Conservation (phyloP, 2,888 invertebrate species). For the Trichopria drosophilae region DNA sequence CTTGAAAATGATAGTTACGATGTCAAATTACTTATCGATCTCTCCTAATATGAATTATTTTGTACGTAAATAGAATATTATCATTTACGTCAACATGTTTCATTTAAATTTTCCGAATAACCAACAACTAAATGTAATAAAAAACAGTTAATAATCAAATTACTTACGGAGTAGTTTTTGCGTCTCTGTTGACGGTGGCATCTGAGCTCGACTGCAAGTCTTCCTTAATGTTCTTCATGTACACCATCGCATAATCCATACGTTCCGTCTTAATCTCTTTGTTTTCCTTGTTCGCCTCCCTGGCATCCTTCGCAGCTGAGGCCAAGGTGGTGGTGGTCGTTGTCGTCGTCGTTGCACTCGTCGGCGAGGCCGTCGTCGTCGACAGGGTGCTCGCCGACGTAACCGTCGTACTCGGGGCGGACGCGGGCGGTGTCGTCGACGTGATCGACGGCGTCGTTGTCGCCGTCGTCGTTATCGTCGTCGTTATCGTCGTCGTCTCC, state of each 20-base stretch:
- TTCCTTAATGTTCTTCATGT: constrained; percentile 48
- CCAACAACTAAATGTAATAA: too few relatives aligned
- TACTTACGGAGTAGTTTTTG: too few relatives aligned
- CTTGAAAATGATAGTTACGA: too few relatives aligned
- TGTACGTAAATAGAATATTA: too few relatives aligned
- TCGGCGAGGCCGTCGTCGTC: constrained; percentile 39
- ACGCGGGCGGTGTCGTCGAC: constrained; percentile 38
- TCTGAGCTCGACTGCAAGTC: constrained; percentile 49
- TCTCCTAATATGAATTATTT: too few relatives aligned
- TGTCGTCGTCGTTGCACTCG: constrained; percentile 46
- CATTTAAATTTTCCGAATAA: too few relatives aligned
- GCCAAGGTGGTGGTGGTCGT: constrained; percentile 37
- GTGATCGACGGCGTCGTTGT: constrained; percentile 43
- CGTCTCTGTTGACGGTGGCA: constrained; percentile 43
- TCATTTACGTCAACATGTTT: too few relatives aligned
- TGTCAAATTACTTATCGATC: too few relatives aligned
- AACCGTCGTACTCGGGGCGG: constrained; percentile 31
- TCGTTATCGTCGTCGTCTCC: constrained; percentile 34
- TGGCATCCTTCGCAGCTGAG: constrained; percentile 44
- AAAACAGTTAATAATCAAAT: too few relatives aligned
- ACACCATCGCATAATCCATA: constrained; percentile 54
- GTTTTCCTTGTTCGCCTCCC: constrained; percentile 64
- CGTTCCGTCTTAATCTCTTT: constrained; percentile 64
- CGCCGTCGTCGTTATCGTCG: constrained; percentile 44
- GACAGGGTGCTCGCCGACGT: constrained; percentile 38